Evolutionary conservation across 2,113 vertebrate genomes (phyloP).

Genomic region (Mugil cephalus): DNA sequence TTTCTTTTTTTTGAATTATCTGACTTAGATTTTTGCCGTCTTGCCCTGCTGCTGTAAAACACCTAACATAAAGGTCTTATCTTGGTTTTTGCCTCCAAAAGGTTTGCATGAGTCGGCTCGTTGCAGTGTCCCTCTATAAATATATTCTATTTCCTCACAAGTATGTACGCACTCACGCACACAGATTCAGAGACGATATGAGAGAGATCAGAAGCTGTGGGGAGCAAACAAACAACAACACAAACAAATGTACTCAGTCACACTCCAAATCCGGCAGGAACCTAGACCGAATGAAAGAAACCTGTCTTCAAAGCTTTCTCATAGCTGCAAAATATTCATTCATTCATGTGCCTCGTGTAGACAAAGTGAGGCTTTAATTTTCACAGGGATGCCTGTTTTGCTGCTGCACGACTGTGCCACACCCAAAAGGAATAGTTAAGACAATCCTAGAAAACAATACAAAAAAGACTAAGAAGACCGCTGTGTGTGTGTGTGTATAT

Average conservation of each 20-base stretch:
- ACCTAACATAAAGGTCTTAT: too few species aligned
- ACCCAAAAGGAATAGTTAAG: constrained; percentile 51
- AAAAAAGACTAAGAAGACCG: constrained; percentile 23
- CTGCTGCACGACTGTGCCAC: constrained; percentile 46
- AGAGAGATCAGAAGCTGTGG: neutral
- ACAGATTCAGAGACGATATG: neutral
- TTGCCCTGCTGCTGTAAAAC: too few species aligned
- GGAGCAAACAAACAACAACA: constrained; percentile 1
- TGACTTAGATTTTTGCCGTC: too few species aligned
- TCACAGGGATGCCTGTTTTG: constrained; percentile 31
- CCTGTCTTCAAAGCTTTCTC: neutral
- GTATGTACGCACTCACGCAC: neutral
- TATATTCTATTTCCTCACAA: neutral
- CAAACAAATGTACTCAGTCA: constrained; percentile 22
- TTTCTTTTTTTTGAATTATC: too few species aligned
- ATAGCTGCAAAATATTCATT: neutral
- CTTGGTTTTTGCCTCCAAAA: neutral
- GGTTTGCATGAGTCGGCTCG: neutral
- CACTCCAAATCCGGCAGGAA: neutral
- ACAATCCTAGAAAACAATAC: constrained; percentile 36
- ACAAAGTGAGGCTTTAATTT: constrained; percentile 18
- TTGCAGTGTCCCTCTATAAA: neutral
- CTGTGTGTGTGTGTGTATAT: constrained; percentile 25
- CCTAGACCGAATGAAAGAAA: constrained; percentile 28
- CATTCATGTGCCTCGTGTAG: neutral